Evolutionary conservation across 2,113 vertebrate genomes (phyloP).

Genomic region (Notothenia rossii): DNA sequence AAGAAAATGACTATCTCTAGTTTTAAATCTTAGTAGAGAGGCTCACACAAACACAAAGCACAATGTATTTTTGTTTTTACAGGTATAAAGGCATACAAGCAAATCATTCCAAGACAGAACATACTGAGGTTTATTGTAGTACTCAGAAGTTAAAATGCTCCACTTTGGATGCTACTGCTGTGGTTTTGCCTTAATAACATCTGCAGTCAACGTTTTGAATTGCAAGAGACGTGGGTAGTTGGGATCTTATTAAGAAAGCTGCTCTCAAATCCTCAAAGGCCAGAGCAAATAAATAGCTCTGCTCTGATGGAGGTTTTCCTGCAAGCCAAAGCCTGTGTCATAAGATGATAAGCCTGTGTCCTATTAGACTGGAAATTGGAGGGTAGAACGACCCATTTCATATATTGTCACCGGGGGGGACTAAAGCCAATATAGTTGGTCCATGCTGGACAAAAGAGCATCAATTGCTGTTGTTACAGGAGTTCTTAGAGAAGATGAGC

Average conservation of each 20-base stretch:
- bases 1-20: conserved; percentile 32
- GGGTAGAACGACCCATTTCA: conserved; percentile 50
- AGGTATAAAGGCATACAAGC: background rate
- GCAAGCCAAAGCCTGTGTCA: conserved; percentile 28
- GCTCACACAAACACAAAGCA: conserved; percentile 10
- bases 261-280: conserved; percentile 39
- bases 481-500: conserved; percentile 37
- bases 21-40: conserved; percentile 31
- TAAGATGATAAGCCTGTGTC: conserved; percentile 47
- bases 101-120: background rate
- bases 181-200: conserved; percentile 24
- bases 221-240: conserved; percentile 8
- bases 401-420: conserved; percentile 28
- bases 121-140: background rate
- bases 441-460: conserved; percentile 30
- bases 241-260: conserved; percentile 38
- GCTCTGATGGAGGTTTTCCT: conserved; percentile 47
- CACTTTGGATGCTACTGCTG: background rate
- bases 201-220: conserved; percentile 38
- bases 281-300: conserved; percentile 44
- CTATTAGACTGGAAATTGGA: conserved; percentile 30
- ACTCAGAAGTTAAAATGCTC: background rate
- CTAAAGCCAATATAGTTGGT: conserved; percentile 10
- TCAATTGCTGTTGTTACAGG: conserved; percentile 23
- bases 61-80: conserved; percentile 1